Evolutionary conservation across 2,797 vertebrate genomes (phyloP).

Genomic region (Lepus townsendii): DNA sequence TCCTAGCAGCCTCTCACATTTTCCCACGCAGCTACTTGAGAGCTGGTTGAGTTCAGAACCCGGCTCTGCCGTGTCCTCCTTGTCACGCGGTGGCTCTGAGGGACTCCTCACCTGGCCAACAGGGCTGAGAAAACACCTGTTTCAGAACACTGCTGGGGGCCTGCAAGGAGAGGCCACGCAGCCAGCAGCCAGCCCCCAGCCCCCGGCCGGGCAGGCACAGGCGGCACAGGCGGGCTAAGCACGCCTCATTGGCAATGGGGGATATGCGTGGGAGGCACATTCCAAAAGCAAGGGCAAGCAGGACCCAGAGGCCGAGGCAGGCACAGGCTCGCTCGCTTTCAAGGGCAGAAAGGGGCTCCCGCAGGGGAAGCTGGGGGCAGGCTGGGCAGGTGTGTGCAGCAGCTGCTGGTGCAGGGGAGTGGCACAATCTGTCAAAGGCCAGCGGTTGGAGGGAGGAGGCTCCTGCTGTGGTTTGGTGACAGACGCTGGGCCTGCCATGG

Average conservation of each 20-base stretch:
- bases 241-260: background rate
- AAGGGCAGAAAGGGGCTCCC: background rate
- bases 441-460: background rate
- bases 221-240: too few relatives aligned
- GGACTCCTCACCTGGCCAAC: too few relatives aligned
- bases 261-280: background rate
- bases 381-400: too few relatives aligned
- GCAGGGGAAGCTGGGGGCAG: too few relatives aligned
- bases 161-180: background rate
- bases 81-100: background rate
- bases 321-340: too few relatives aligned
- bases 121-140: background rate
- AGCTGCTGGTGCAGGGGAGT: background rate
- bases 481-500: accelerated
- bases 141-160: background rate
- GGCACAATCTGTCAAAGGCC: background rate
- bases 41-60: background rate
- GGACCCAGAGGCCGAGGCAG: background rate
- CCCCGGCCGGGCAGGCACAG: too few relatives aligned
- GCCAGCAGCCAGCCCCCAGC: background rate
- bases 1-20: background rate
- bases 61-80: background rate
- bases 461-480: background rate
- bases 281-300: background rate
- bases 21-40: background rate